These are phyloP conservation scores for Gymnobelideus leadbeateri DNA, from an alignment of 2,113 vertebrate species.

Conservation along the genomic window DNA sequence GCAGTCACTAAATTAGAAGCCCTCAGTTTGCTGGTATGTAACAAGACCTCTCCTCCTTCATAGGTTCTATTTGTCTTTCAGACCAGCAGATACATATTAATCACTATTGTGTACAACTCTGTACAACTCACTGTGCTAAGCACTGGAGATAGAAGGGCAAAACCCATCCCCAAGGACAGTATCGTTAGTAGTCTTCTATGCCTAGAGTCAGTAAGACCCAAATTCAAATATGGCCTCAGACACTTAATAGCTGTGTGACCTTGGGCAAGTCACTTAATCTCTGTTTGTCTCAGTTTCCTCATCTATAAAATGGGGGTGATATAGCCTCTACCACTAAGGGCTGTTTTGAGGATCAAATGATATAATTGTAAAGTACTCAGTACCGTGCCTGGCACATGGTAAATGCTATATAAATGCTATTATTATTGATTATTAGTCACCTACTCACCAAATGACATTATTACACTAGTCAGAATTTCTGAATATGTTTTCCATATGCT, in stretches of 20 bases:
- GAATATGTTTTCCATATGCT: neutral
- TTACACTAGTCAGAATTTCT: neutral
- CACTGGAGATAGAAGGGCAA: neutral
- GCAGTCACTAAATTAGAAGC: neutral
- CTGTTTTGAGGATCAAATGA: neutral
- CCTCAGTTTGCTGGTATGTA: neutral
- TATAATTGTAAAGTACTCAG: neutral
- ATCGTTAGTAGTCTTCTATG: neutral
- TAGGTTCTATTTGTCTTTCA: neutral
- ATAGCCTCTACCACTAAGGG: neutral
- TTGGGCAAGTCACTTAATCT: neutral
- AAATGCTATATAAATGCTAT: neutral
- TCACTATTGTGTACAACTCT: neutral
- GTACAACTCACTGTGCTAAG: neutral
- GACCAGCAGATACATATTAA: neutral
- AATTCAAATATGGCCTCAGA: neutral
- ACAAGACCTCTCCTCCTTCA: neutral
- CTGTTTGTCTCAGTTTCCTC: neutral
- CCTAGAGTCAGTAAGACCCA: neutral
- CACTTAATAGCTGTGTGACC: neutral
- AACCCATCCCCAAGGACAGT: neutral
- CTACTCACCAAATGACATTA: neutral
- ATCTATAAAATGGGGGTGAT: neutral
- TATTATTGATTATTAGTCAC: neutral
- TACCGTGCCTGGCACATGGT: neutral